phyloP scores from a whole-genome alignment of 1,140 invertebrate genomes.

The Akabosia matsudoensis region DNA sequence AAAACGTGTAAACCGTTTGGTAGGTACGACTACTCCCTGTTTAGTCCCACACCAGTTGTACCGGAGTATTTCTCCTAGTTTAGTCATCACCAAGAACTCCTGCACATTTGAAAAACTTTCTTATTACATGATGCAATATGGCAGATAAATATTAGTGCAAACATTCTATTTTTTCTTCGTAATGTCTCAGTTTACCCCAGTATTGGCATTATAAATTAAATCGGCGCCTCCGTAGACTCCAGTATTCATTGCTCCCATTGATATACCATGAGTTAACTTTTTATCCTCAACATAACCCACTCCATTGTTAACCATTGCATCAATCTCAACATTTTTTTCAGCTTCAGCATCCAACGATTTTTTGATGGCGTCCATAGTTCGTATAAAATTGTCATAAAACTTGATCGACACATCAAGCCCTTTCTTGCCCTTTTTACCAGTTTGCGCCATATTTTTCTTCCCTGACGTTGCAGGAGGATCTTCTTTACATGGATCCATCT shows the following conservation, averaged over 20 bases:
- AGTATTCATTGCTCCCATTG: constrained; percentile 25
- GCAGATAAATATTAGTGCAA: neutral
- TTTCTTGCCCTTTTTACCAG: neutral
- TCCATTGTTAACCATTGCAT: constrained; percentile 34
- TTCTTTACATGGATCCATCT: too few relatives aligned
- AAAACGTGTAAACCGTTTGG: constrained; percentile 36
- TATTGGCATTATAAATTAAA: constrained; percentile 37
- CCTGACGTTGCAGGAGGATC: too few relatives aligned
- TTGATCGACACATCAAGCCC: constrained; percentile 30
- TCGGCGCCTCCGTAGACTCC: constrained; percentile 39
- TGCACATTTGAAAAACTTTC: neutral
- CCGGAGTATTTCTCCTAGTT: constrained; percentile 30
- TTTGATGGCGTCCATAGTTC: constrained; percentile 34
- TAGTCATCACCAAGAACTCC: constrained; percentile 39
- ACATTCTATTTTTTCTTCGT: too few relatives aligned
- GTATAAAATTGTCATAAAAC: constrained; percentile 36
- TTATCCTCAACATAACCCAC: constrained; percentile 39
- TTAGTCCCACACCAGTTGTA: constrained; percentile 35
- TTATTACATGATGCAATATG: constrained; percentile 18
- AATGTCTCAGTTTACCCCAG: constrained; percentile 31
- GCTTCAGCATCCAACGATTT: constrained; percentile 28
- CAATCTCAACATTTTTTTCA: constrained; percentile 21
- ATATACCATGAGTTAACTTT: constrained; percentile 37
- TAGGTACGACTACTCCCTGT: constrained; percentile 2
- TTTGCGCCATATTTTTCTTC: neutral